Evolutionary conservation across 2,113 vertebrate genomes (phyloP), one percentile per base, ranked within the genome.

Genomic region (Chamaetylas fuelleborni): DNA sequence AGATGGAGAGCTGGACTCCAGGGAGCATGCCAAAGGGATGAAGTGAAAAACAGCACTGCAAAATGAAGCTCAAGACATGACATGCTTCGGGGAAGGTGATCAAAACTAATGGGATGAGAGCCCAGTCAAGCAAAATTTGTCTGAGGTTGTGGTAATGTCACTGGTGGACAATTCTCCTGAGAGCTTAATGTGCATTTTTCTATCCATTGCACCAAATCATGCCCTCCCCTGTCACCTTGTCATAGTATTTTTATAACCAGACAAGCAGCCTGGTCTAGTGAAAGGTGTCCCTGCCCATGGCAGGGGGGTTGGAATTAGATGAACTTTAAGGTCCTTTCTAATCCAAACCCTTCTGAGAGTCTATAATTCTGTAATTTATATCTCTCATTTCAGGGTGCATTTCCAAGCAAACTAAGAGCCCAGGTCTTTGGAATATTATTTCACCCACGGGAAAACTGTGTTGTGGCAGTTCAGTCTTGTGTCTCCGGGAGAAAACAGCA

Each of bases 1-100:
- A 88, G 61, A 47, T 8, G 51, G 33, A 87, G 13, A 18, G 5
- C 51, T 69, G 81, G 60, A 48, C 15, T 50, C 11, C 5, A 50
- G 26, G 20, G n/a, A 45, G 2, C 0, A 0, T 65, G 40, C n/a
- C 54, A 80, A 67, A 86, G 40, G 20, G 31, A 47, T 66, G 10
- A 48, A 73, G 18, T 11, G 18, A 42, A 61, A 82, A 81, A 8
- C 12, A 88, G 33, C 33, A 18, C 33, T 60, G 38, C 53, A n/a
- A 67, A 60, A 29, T 57, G 20, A 64, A 60, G 22, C 14, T 88
- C 12, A 67, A 86, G 57, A 31, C 12, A 51, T 9, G 24, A 29
- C 1, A 3, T 25, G 19, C 43, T 18, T 56, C 13, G 50, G 20
- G 9, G 8, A 62, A 90, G 33, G 25, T 38, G 85, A 64, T 19